Evolutionary conservation across 2,888 invertebrate species (phyloP).

Genomic region (Orthosia cruda): DNA sequence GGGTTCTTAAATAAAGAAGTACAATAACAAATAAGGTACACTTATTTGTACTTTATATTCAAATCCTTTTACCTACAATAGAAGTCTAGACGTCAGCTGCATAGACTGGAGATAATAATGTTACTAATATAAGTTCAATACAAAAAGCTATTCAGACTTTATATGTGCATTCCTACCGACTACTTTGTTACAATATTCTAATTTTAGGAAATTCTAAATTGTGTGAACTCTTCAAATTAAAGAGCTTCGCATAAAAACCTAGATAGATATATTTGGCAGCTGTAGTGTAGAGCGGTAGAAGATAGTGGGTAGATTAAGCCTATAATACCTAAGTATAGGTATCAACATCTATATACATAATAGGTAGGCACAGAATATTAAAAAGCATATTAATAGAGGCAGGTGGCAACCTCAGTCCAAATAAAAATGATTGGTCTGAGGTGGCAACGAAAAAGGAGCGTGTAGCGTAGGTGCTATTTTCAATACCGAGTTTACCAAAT

Average conservation of each 20-base stretch:
- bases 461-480: constrained; percentile 1
- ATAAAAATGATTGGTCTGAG: no score
- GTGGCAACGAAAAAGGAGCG: not conserved
- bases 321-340: not conserved
- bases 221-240: not conserved
- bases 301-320: not conserved
- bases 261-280: not conserved
- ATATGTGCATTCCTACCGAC: not conserved
- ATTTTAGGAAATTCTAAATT: not conserved
- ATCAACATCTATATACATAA: not conserved
- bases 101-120: not conserved
- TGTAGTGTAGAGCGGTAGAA: not conserved
- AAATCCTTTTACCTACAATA: constrained; percentile 9
- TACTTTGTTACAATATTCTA: no score
- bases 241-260: not conserved
- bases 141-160: not conserved
- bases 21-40: not conserved
- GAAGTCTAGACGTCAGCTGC: constrained; percentile 8
- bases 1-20: not conserved
- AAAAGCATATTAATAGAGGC: constrained; percentile 5
- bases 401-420: not conserved
- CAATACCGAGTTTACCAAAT: not conserved
- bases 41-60: not conserved
- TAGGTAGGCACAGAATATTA: not conserved
- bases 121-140: not conserved